Conservation (phyloP, 2,888 invertebrate genomes). For the Nomada ferruginata region DNA sequence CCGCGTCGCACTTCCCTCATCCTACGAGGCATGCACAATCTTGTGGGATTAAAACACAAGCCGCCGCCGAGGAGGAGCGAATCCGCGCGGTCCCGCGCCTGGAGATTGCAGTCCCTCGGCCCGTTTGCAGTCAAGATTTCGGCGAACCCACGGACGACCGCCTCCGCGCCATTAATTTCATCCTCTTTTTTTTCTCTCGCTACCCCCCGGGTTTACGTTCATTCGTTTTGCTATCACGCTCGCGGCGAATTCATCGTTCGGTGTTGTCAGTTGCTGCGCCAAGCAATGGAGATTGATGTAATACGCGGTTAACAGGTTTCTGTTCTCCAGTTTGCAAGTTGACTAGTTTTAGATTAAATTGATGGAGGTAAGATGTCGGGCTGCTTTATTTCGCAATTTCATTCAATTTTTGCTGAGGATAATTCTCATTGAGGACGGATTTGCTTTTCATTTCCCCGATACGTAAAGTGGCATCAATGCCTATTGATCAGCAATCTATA, state of each 20-base stretch:
- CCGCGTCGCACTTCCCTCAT: conserved; percentile 28
- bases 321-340: no score
- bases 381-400: neutral
- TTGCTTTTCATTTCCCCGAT: neutral
- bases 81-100: conserved; percentile 69
- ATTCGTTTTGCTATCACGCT: neutral
- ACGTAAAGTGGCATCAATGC: no score
- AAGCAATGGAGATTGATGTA: no score
- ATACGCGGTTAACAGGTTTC: no score
- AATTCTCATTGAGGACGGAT: no score
- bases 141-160: conserved; percentile 63
- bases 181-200: neutral
- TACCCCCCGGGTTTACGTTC: no score
- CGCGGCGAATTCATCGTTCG: no score
- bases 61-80: conserved; percentile 47
- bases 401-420: neutral
- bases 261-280: no score
- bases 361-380: no score
- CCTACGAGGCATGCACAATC: conserved; percentile 75
- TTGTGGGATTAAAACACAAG: conserved; percentile 79
- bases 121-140: conserved; percentile 74
- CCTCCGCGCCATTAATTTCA: conserved; percentile 65
- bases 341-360: no score
- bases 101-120: conserved; percentile 72
- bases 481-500: neutral